Evolutionary conservation across 2,888 invertebrate genomes (phyloP), one percentile per base, ranked within the genome.

Genomic region (Beris morrisii): DNA sequence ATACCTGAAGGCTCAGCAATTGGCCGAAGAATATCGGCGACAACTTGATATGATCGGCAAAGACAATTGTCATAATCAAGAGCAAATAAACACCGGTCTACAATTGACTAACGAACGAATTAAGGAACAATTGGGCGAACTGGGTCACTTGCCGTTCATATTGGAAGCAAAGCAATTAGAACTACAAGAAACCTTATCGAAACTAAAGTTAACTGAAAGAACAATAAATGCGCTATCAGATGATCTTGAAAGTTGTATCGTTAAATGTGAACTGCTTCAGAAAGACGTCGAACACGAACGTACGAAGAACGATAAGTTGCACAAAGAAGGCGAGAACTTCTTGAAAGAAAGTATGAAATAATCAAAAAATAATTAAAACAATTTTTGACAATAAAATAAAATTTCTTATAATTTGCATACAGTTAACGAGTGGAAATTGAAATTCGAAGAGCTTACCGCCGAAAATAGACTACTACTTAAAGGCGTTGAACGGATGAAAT

Each of bases 251-350:
- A 13, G 64, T 7, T 70, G 70, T 50, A 69, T 70, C n/a, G 61
- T 70, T 22, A 70, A 70, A 57, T 70, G 67, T 48, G 70, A 70
- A 67, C n/a, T 68, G n/a, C 48, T 67, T 11, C 65, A 69, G 7
- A 69, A 69, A 45, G 57, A 59, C 15, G 54, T 69, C 28, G 68
- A 70, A 13, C 38, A 64, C 9, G 68, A 66, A 43, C 45, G 65
- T 45, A 44, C 38, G 5, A 67, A 63, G 22, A 65, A 54, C 50
- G 5, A 28, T 11, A 66, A 66, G 45, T 61, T 68, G 6, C 45
- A 54, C 43, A 44, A 66, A 59, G 66, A 67, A 56, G 59, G 58
- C 45, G 56, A 59, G 11, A 54, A 54, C 30, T 67, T 54, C 32
- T 56, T 28, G n/a, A 46, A 46, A 15, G 67, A 68, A 44, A 65